phyloP scores from a whole-genome alignment of 2,113 vertebrate species.

The Vireo altiloquus region DNA sequence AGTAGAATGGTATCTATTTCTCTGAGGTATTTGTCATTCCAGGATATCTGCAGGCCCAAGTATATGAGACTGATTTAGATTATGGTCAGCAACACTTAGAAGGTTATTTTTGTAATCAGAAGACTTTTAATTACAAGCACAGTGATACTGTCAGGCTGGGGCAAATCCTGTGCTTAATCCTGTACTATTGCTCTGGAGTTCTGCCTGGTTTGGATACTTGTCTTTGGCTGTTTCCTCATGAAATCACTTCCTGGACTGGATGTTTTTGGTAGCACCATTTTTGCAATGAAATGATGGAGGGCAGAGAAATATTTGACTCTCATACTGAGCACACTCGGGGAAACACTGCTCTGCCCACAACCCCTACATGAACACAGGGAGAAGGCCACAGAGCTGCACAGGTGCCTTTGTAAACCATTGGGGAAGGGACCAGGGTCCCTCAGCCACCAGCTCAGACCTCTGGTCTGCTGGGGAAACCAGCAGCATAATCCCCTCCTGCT shows the following conservation, averaged over 20 bases:
- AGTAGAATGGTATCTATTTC: background rate
- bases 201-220: background rate
- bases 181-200: background rate
- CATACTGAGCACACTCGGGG: background rate
- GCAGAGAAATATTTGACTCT: background rate
- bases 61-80: background rate
- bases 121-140: background rate
- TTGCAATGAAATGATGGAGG: background rate
- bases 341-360: background rate
- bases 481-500: background rate
- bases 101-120: background rate
- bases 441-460: background rate
- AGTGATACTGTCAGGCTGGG: background rate
- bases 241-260: background rate
- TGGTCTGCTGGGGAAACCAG: background rate
- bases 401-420: background rate
- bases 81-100: background rate
- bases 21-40: background rate
- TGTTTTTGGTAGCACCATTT: background rate
- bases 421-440: background rate
- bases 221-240: background rate
- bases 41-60: background rate
- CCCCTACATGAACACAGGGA: accelerated
- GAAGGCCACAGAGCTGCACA: background rate
- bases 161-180: background rate